Conservation (phyloP, 2,797 vertebrate species). For the Galaxias olidus region DNA sequence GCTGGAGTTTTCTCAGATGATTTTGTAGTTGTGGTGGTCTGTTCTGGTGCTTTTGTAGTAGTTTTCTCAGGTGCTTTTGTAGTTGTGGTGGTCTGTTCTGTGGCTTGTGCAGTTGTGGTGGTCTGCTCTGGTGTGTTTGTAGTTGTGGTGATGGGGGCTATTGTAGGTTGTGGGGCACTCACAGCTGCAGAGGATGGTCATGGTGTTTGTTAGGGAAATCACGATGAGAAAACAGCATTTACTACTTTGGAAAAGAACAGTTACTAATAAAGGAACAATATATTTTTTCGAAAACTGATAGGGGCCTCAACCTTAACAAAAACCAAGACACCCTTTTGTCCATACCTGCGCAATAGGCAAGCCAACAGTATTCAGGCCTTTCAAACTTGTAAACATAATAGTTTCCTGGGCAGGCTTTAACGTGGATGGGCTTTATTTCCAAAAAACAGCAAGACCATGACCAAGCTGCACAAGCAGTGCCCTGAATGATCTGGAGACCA, state of each 20-base stretch:
- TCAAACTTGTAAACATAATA: not conserved
- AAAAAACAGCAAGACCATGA: not conserved
- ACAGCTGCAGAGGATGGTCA: too few species aligned
- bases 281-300: too few species aligned
- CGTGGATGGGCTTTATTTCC: not conserved
- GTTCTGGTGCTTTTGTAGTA: too few species aligned
- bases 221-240: too few species aligned
- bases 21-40: too few species aligned
- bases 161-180: too few species aligned
- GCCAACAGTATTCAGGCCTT: fast-evolving
- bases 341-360: constrained; percentile 65
- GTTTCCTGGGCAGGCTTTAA: not conserved
- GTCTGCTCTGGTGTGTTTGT: not conserved
- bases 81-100: not conserved
- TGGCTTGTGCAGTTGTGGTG: not conserved
- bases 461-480: not conserved
- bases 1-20: too few species aligned
- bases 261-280: not conserved
- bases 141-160: too few species aligned
- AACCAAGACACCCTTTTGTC: not conserved
- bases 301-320: too few species aligned
- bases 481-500: constrained; percentile 31
- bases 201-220: too few species aligned
- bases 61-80: too few species aligned
- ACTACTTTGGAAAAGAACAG: too few species aligned